Evolutionary conservation across 2,797 vertebrate species (phyloP).

Genomic region (Molossus molossus): DNA sequence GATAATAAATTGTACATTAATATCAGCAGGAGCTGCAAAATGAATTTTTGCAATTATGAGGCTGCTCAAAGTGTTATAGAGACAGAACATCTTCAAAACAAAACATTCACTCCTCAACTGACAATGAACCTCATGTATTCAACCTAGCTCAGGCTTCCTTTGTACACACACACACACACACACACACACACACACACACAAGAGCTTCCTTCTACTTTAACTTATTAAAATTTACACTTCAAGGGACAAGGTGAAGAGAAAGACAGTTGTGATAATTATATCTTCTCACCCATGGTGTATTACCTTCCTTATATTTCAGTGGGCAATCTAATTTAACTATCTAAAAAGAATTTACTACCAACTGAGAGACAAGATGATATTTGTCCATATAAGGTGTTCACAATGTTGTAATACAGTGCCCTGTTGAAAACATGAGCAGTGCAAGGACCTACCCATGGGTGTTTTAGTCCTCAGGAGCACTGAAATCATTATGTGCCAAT

Average conservation of each 20-base stretch:
- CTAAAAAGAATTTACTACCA: constrained; percentile 45
- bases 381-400: neutral
- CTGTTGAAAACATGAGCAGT: neutral
- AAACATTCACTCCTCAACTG: neutral
- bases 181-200: neutral
- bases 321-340: constrained; percentile 72
- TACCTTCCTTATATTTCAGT: constrained; percentile 77
- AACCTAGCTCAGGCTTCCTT: neutral
- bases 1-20: constrained; percentile 57
- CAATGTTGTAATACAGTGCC: neutral
- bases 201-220: constrained; percentile 74
- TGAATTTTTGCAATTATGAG: neutral
- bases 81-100: neutral
- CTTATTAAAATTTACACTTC: constrained; percentile 82
- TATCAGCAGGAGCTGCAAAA: constrained; percentile 30
- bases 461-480: neutral
- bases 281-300: constrained; percentile 68
- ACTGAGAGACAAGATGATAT: constrained; percentile 59
- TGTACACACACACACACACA: constrained; percentile 5
- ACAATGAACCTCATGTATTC: neutral
- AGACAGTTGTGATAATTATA: constrained; percentile 80
- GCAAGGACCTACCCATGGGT: neutral
- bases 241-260: constrained; percentile 76
- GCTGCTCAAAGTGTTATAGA: neutral
- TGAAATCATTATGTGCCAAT: neutral